A percentile compares a stretch with the other conserved stretches of the same genome.
Evolutionary conservation across 2,888 invertebrate genomes (phyloP).

Genomic region (Campaea margaritaria): DNA sequence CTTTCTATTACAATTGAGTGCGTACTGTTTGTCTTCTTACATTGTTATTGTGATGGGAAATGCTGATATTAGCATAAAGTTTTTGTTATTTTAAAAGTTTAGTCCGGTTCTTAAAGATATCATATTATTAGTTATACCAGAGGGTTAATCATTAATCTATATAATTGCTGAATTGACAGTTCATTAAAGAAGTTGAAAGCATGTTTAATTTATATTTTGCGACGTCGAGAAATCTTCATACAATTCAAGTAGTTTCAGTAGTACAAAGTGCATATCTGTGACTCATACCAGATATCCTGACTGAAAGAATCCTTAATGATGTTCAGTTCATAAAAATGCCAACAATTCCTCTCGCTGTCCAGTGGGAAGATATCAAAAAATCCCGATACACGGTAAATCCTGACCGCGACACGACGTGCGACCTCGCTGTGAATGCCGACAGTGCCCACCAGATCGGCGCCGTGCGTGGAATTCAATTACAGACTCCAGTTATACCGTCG

Average conservation of each 20-base stretch:
- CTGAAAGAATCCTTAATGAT: slow-evolving; percentile 60
- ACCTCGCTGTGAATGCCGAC: slow-evolving; percentile 58
- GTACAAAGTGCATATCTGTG: slow-evolving; percentile 12
- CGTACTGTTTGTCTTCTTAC: neutral
- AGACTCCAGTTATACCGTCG: slow-evolving; percentile 58
- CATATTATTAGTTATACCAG: no score
- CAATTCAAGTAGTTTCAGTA: neutral
- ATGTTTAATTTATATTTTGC: no score
- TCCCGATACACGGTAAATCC: slow-evolving; percentile 74
- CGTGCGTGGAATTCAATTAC: slow-evolving; percentile 78
- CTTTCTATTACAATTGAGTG: slow-evolving; percentile 45
- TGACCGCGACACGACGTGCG: slow-evolving; percentile 70
- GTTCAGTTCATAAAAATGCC: slow-evolving; percentile 70
- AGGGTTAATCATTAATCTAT: no score
- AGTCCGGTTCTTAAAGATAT: no score
- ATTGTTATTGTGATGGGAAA: neutral
- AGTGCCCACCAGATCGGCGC: slow-evolving; percentile 52
- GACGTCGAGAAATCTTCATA: no score
- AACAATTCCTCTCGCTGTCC: slow-evolving; percentile 62
- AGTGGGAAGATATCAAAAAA: slow-evolving; percentile 73
- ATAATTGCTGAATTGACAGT: no score
- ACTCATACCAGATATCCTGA: slow-evolving; percentile 25
- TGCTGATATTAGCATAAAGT: no score
- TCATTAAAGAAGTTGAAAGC: no score
- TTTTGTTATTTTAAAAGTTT: no score